Percentiles rank a stretch among this genome's conserved stretches.
These are phyloP conservation scores for Ectemnius continuus DNA, from an alignment of 2,888 invertebrate genomes.

Conservation along the genomic window DNA sequence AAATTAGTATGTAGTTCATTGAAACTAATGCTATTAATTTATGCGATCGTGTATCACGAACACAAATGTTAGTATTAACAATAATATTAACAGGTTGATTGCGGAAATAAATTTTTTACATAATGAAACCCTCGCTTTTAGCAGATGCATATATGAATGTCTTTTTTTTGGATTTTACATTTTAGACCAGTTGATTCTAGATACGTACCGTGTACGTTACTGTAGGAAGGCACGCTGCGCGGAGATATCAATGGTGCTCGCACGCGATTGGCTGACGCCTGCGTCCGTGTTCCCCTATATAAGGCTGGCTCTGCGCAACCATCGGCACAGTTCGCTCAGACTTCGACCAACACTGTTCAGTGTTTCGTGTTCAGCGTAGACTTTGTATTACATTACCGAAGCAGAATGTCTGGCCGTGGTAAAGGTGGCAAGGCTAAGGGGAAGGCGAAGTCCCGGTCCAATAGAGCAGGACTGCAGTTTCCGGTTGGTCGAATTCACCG, in stretches of 20 bases:
- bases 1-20: too few relatives aligned
- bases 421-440: constrained; percentile 63
- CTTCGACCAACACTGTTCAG: not conserved
- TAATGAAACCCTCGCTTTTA: too few relatives aligned
- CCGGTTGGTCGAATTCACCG: constrained; percentile 82
- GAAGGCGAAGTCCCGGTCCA: constrained; percentile 77
- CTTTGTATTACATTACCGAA: too few relatives aligned
- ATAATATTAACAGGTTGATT: too few relatives aligned
- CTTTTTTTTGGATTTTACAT: too few relatives aligned
- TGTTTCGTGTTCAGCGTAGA: not conserved
- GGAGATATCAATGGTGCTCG: constrained; percentile 2
- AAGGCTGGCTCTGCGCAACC: not conserved
- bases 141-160: too few relatives aligned
- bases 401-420: constrained; percentile 62
- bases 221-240: not conserved
- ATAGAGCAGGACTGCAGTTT: constrained; percentile 81
- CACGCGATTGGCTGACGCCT: constrained; percentile 13
- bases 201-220: too few relatives aligned
- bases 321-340: not conserved
- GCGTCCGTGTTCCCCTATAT: constrained; percentile 1
- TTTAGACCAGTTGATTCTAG: too few relatives aligned
- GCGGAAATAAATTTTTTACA: too few relatives aligned
- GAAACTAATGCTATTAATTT: too few relatives aligned
- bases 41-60: too few relatives aligned
- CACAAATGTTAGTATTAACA: too few relatives aligned